Evolutionary conservation across 2,888 invertebrate species (phyloP).

Genomic region (Eulithis prunata): DNA sequence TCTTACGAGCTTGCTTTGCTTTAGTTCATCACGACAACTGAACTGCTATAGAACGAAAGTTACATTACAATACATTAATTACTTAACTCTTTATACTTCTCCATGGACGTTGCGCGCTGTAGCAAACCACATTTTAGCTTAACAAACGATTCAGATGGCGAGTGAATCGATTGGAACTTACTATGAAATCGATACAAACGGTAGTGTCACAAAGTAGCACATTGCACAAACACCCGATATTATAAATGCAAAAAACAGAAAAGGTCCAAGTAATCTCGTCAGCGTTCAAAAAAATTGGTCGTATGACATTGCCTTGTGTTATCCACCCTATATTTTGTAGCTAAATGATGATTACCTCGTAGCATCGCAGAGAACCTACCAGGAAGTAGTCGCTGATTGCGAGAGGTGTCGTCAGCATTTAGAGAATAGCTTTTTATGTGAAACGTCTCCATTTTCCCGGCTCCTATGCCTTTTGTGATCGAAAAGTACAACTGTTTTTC

Average conservation of each 20-base stretch:
- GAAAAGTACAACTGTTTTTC: background rate
- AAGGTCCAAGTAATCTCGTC: background rate
- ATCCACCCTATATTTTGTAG: conserved; percentile 5
- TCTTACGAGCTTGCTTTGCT: no score
- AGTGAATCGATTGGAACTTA: no score
- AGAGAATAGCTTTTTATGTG: conserved; percentile 17
- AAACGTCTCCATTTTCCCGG: conserved; percentile 6
- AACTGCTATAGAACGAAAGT: no score
- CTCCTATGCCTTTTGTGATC: background rate
- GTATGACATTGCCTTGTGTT: background rate
- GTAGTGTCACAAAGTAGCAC: no score
- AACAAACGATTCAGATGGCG: no score
- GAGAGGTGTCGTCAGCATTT: conserved; percentile 26
- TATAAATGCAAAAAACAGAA: background rate
- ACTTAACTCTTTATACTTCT: no score
- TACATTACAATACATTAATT: no score
- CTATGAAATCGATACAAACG: no score
- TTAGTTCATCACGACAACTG: no score
- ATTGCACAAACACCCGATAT: no score
- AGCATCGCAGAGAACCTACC: background rate
- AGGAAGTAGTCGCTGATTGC: conserved; percentile 20
- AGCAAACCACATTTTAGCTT: no score
- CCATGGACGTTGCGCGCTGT: no score
- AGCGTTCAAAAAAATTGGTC: background rate
- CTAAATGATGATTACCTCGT: background rate